Base-by-base conservation (phyloP, 2,797 vertebrate species). In the Spinibarbus caldwelli region DNA sequence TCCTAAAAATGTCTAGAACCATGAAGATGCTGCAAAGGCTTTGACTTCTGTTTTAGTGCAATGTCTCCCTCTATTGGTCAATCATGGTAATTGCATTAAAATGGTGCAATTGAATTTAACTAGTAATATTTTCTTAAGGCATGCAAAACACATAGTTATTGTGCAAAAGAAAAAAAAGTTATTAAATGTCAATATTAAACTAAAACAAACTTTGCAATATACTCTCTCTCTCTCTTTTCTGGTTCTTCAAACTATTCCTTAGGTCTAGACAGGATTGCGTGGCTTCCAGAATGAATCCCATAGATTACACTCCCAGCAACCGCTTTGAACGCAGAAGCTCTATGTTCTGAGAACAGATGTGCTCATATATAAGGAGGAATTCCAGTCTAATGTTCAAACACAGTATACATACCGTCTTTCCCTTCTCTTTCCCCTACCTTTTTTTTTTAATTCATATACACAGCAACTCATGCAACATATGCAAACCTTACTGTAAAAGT, bases 21-120 rank as follows among this genome's bases (percentile, higher is more conserved):
- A 79, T 59, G 2, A 79, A 15, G 71, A 8, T 75, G 21, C 19
- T 66, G 2, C 17, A 11, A 80, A 49, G 6, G 34, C 21, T 71
- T 45, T 49, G n/a, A 45, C 77, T 80, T 31, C 2, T 57, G 89
- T 64, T 83, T 87, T 90, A 70, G 90, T 75, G 85, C 70, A 84
- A 89, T 87, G 87, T 85, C 87, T 76, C 93, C 93, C 92, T 91
- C 94, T 93, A 88, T 86, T 90, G 94, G 90, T 5, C 21, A 41
- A 1, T 26, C 0, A 0, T 0, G 2, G 85, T 47, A 78, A 90
- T 29, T 86, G 78, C 92, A 91, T 8, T 34, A 10, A 34, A 31
- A 83, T 3, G 11, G 29, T 43, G 9, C 62, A 84, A 67, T 12
- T 43, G 2, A 26, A 8, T 57, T 82, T 21, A 10, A 80, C 19